Evolutionary conservation across 2,888 invertebrate species (phyloP).

Genomic region (Lochmaea capreae): DNA sequence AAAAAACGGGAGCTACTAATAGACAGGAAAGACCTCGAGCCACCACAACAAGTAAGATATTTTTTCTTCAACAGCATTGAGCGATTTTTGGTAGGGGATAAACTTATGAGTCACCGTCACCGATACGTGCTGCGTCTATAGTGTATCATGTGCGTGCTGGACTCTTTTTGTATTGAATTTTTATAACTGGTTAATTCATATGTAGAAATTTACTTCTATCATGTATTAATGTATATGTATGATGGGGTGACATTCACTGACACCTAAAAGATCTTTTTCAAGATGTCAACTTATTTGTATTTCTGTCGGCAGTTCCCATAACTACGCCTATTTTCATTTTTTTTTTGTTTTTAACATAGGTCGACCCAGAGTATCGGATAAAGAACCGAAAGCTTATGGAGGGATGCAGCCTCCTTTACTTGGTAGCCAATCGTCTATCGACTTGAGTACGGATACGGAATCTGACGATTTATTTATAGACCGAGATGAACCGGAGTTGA

Average conservation of each 20-base stretch:
- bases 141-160: too few species aligned
- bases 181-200: too few species aligned
- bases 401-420: slow-evolving; percentile 59
- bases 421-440: slow-evolving; percentile 59
- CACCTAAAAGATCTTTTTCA: too few species aligned
- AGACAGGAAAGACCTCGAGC: slow-evolving; percentile 67
- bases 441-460: slow-evolving; percentile 61
- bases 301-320: too few species aligned
- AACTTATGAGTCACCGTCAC: too few species aligned
- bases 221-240: too few species aligned
- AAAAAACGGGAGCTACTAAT: slow-evolving; percentile 54
- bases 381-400: slow-evolving; percentile 54
- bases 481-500: slow-evolving; percentile 63
- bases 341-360: slow-evolving; percentile 46
- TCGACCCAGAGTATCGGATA: slow-evolving; percentile 48
- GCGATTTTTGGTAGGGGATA: too few species aligned
- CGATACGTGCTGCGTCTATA: too few species aligned
- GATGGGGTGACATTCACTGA: too few species aligned
- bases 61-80: not conserved
- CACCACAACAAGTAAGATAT: slow-evolving; percentile 68
- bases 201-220: too few species aligned
- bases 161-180: too few species aligned
- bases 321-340: not conserved
- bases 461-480: slow-evolving; percentile 63
- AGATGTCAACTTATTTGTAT: too few species aligned